Base-by-base conservation (phyloP, 2,113 vertebrate genomes). In the Xiphophorus hellerii region DNA sequence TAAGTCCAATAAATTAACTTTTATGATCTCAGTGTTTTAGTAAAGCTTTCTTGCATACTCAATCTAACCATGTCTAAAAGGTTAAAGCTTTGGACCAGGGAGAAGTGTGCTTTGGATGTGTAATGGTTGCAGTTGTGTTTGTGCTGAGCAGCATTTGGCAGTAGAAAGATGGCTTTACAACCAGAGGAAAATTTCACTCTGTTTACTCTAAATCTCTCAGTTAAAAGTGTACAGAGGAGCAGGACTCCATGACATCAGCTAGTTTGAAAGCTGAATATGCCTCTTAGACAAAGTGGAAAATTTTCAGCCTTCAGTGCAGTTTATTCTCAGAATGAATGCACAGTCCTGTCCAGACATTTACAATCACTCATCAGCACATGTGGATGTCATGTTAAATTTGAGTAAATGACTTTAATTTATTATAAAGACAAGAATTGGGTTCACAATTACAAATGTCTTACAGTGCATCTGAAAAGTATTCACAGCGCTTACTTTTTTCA, bases 141-240 rank as follows among this genome's bases (percentile, higher is more conserved):
- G 65, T 62, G 61, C 14, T 64, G 33, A 64, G 70, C 25, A 63
- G 33, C 17, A 28, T 80, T 71, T 62, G 74, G 69, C 73, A 60
- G 20, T 10, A 48, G 28, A 67, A 25, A 17, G 42, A 62, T 72
- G 66, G 63, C 70, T 74, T 69, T n/a, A 77, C 62, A 61, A 60
- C 66, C 66, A 29, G 35, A 75, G 48, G 54, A n/a, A 68, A 30
- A 66, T 74, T 74, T 74, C 54, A 65, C 66, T 74, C 62, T 62
- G 28, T 42, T 79, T n/a, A 51, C 42, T 31, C 51, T 61, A 48
- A 64, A 77, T 71, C 58, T 76, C 44, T 78, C 44, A 66, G 54
- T 67, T 68, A 67, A 74, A 66, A 22, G 31, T 54, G 37, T 5
- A 62, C n/a, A 22, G 22, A 66, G 13, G 31, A 69, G 69, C 69